phyloP scores from a whole-genome alignment of 2,797 vertebrate species.

The Hipposideros larvatus region DNA sequence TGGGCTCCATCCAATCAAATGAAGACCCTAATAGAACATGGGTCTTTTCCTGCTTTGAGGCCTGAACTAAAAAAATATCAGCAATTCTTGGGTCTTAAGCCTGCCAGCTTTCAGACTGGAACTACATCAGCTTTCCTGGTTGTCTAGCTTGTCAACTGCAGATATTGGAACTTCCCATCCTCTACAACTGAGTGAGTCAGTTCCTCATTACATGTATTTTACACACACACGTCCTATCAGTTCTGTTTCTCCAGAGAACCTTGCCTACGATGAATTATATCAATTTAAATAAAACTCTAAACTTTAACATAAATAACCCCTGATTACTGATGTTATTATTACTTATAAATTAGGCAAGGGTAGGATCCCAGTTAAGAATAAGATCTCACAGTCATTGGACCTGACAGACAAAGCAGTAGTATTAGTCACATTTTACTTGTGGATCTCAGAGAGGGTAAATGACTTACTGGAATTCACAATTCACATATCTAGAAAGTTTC shows the following conservation, averaged over 20 bases:
- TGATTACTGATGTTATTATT: neutral
- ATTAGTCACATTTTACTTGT: neutral
- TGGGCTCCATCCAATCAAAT: neutral
- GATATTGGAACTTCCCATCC: neutral
- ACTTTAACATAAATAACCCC: constrained; percentile 11
- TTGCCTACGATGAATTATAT: neutral
- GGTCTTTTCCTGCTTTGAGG: neutral
- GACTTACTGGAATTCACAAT: neutral
- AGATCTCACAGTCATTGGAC: neutral
- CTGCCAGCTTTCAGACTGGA: neutral
- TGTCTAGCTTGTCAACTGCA: neutral
- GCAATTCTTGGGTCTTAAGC: neutral
- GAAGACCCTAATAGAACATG: neutral
- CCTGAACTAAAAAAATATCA: neutral
- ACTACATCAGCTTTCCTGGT: neutral
- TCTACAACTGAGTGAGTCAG: neutral
- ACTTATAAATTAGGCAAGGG: neutral
- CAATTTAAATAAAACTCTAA: neutral
- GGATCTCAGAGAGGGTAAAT: neutral
- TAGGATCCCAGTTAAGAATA: neutral
- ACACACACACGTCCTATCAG: neutral
- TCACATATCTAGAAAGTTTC: neutral
- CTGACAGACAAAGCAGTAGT: neutral
- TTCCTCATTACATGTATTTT: neutral
- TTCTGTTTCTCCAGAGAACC: neutral